These are phyloP conservation scores for Diabrotica balteata DNA, from an alignment of 2,888 invertebrate species.

Conservation along the genomic window DNA sequence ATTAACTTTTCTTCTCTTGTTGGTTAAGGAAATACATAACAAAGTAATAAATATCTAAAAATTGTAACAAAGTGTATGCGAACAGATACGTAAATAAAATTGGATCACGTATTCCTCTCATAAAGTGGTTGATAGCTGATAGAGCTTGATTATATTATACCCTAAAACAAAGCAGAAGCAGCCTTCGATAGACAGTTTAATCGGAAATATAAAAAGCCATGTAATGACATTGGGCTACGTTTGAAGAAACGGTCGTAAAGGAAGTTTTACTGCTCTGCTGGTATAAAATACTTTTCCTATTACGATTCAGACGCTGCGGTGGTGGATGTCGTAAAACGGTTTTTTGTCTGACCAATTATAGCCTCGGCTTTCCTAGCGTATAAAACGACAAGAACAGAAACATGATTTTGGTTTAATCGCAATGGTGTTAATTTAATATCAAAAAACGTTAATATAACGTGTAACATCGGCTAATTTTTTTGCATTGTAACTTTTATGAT, in stretches of 20 bases:
- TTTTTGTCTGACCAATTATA: constrained; percentile 23
- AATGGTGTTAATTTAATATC: too few species aligned
- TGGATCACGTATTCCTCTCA: constrained; percentile 39
- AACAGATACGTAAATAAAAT: constrained; percentile 22
- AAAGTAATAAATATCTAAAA: too few species aligned
- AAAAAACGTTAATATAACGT: too few species aligned
- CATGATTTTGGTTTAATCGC: too few species aligned
- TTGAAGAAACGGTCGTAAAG: constrained; percentile 28
- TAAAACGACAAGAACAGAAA: too few species aligned
- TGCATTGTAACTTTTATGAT: too few species aligned
- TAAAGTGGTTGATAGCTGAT: constrained; percentile 37
- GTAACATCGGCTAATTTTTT: too few species aligned
- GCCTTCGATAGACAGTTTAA: constrained; percentile 21
- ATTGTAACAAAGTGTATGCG: constrained; percentile 12
- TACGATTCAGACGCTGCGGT: constrained; percentile 23
- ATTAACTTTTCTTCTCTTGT: too few species aligned
- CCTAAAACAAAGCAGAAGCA: constrained; percentile 22
- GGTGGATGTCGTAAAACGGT: constrained; percentile 19
- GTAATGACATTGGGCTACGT: constrained; percentile 26
- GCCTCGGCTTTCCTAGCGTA: not conserved
- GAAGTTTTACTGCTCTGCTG: constrained; percentile 23
- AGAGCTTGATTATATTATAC: constrained; percentile 21
- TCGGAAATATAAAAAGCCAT: constrained; percentile 28
- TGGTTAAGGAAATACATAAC: too few species aligned
- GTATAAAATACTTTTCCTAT: constrained; percentile 28